Base-by-base conservation (phyloP, 2,888 invertebrate genomes). In the Listrodromus nycthemerus region DNA sequence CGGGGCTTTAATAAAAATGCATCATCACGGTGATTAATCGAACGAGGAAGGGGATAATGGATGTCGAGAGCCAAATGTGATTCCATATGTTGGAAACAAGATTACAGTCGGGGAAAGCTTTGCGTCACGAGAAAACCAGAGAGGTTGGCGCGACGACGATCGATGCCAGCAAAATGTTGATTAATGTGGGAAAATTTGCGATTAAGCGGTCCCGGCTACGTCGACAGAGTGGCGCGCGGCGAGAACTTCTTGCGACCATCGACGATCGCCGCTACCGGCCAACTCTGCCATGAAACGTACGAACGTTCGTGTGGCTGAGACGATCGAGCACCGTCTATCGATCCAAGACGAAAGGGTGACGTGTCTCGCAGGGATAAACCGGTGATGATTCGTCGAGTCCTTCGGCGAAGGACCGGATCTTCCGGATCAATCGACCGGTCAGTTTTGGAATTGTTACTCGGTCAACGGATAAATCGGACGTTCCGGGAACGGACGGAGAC, bases 51-150 rank as follows among this genome's bases (percentile, higher is more conserved):
- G 33, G 69, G 45, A 75, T 78, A 78, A 81, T 81, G 55, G 61
- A 84, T 84, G 58, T 81, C n/a, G 66, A 74, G 77, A 52, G 71
- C 6, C 19, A 48, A n/a, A 70, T 50, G 63, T 81, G 69, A 84
- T 84, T 84, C 81, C 78, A 79, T 70, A 81, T 77, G 84, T 78
- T 66, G 74, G 73, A 74, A 84, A 84, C 78, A 84, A 79, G 81
- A 70, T 81, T 69, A 27, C 58, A 30, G 58, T 58, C 58, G 13
- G 58, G 6, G 21, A 55, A 10, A 21, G 63, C 58, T 58, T 58
- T 75, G 52, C 45, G 74, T 74, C 48, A 16, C 50, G 74, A 13
- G 10, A 13, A 13, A 41, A 10, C 13, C n/a, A n/a, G n/a, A 0
- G 13, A 13, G 13, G 41, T 13, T 0, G 13, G 41, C 27, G 50